Conservation (phyloP, 2,113 vertebrate species). For the Falco punctatus region DNA sequence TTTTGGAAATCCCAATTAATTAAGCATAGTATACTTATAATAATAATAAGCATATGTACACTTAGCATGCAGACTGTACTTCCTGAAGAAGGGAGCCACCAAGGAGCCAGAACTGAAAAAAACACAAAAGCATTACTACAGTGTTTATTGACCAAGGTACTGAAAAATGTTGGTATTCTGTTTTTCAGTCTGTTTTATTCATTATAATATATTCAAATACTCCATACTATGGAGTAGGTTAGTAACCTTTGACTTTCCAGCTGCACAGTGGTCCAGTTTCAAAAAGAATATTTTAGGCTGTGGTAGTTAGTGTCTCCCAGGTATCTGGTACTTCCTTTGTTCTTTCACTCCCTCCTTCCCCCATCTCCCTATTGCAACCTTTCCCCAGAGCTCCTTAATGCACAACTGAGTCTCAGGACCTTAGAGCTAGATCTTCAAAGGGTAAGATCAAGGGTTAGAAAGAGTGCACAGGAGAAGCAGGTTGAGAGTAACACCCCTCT, state of each 20-base stretch:
- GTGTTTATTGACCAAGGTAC: background rate
- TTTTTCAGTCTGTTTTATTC: background rate
- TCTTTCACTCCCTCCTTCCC: background rate
- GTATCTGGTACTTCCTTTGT: background rate
- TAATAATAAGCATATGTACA: no score
- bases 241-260: background rate
- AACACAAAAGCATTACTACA: background rate
- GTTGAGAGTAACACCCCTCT: background rate
- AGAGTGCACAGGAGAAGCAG: background rate
- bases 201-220: background rate
- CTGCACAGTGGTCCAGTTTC: background rate
- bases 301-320: background rate
- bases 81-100: background rate
- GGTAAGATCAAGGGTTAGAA: background rate
- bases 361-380: background rate
- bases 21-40: background rate
- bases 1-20: background rate
- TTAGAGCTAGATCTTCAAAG: slow-evolving; percentile 1
- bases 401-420: background rate
- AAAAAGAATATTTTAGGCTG: background rate
- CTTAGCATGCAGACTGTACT: background rate
- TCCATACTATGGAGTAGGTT: background rate
- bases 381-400: background rate
- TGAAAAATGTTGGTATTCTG: background rate
- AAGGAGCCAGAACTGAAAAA: background rate